A percentile compares a stretch with the other conserved stretches of the same genome.
Conservation (phyloP, 2,113 vertebrate species). For the Polyodon spathula region DNA sequence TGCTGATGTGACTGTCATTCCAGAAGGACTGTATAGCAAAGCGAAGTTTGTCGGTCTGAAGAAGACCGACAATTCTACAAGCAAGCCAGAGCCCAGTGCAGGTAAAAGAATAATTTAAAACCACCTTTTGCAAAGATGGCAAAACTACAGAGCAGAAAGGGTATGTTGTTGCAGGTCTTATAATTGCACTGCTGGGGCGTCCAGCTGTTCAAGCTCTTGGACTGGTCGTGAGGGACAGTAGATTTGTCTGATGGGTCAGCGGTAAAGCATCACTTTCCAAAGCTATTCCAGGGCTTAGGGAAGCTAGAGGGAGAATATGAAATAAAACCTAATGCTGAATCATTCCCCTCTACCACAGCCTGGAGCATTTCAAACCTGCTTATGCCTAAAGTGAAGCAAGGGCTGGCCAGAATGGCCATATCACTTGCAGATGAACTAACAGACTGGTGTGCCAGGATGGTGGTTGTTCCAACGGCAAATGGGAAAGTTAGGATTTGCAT, state of each 20-base stretch:
- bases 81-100: background rate
- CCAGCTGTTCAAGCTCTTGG: background rate
- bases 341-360: background rate
- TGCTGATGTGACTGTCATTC: conserved; percentile 7
- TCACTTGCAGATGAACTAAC: background rate
- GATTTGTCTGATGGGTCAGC: background rate
- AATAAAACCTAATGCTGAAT: background rate
- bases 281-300: background rate
- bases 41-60: background rate
- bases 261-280: background rate
- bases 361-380: background rate
- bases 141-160: background rate
- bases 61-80: background rate
- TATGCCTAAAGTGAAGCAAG: background rate
- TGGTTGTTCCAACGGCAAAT: background rate
- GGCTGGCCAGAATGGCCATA: background rate
- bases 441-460: background rate
- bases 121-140: background rate
- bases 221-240: background rate
- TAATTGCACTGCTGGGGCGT: background rate
- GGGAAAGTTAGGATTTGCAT: background rate
- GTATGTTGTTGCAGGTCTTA: conserved; percentile 1
- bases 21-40: background rate
- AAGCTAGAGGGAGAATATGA: background rate
- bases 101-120: conserved; percentile 7